Percentiles rank a stretch among this genome's conserved stretches.
Conservation (phyloP, 92 coral and sea anemone genomes). For the Montipora capitata region DNA sequence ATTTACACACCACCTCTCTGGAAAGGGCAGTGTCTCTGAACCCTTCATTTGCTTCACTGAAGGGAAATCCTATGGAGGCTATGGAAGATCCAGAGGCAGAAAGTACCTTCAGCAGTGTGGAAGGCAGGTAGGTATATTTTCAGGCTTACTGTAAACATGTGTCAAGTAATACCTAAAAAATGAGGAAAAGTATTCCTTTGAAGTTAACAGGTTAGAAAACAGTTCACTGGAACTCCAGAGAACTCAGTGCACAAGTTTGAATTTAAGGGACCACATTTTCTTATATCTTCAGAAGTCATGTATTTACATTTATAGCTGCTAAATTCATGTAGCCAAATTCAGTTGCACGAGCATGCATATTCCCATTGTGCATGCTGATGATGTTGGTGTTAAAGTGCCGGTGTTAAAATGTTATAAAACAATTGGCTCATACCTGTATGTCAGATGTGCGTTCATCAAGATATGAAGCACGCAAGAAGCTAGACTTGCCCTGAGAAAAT, state of each 20-base stretch:
- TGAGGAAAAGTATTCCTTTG: not conserved
- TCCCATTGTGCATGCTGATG: not conserved
- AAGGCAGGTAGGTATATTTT: slow-evolving; percentile 1
- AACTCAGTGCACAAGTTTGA: slow-evolving; percentile 15
- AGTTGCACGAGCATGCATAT: not conserved
- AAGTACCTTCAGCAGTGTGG: slow-evolving; percentile 3
- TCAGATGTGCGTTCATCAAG: not conserved
- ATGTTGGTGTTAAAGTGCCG: not conserved
- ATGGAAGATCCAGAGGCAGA: slow-evolving; percentile 7
- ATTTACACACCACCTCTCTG: not conserved
- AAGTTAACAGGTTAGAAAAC: not conserved
- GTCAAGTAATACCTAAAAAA: not conserved
- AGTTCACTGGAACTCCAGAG: not conserved
- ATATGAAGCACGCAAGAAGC: too few species aligned
- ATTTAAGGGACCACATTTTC: slow-evolving; percentile 1
- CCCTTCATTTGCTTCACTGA: slow-evolving; percentile 2
- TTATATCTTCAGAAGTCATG: not conserved
- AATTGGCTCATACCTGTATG: not conserved
- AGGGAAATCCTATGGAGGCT: slow-evolving; percentile 5
- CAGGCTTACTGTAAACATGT: not conserved
- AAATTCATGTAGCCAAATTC: slow-evolving; percentile 9
- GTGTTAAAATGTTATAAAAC: not conserved
- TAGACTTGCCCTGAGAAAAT: not conserved
- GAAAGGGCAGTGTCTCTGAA: not conserved
- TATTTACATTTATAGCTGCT: slow-evolving; percentile 12